These are phyloP conservation scores for Drosophila pectinifera DNA, from an alignment of 1,140 invertebrate species.

Conservation along the genomic window DNA sequence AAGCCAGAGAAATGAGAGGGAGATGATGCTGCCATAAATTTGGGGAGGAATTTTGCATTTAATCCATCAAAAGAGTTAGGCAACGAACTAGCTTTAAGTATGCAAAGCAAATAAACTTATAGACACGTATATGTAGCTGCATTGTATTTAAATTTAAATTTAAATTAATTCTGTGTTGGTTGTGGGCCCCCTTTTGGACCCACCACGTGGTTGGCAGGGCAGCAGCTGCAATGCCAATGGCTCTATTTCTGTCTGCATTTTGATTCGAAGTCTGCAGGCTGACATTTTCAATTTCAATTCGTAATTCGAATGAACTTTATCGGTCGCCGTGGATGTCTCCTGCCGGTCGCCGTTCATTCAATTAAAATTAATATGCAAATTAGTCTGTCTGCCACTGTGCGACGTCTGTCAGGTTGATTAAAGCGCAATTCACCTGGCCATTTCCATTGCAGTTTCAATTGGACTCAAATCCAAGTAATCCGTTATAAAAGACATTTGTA, in stretches of 20 bases:
- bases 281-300: slow-evolving; percentile 56
- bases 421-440: slow-evolving; percentile 32
- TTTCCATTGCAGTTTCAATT: slow-evolving; percentile 23
- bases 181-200: slow-evolving; percentile 26
- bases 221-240: slow-evolving; percentile 54
- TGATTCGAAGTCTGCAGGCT: slow-evolving; percentile 44
- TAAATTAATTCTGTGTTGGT: slow-evolving; percentile 61
- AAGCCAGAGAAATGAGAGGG: slow-evolving; percentile 30
- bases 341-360: slow-evolving; percentile 49
- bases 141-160: slow-evolving; percentile 75
- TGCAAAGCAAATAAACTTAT: slow-evolving; percentile 3
- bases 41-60: slow-evolving; percentile 10
- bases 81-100: slow-evolving; percentile 55
- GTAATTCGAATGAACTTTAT: slow-evolving; percentile 45
- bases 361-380: slow-evolving; percentile 84
- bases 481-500: slow-evolving; percentile 22
- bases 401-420: slow-evolving; percentile 71
- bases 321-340: slow-evolving; percentile 33
- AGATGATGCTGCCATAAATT: slow-evolving; percentile 37
- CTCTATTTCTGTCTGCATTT: slow-evolving; percentile 61
- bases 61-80: slow-evolving; percentile 65
- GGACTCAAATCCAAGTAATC: slow-evolving; percentile 15
- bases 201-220: slow-evolving; percentile 22
- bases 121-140: slow-evolving; percentile 37
- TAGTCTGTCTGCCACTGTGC: slow-evolving; percentile 51